Conservation (phyloP, 2,797 vertebrate genomes). For the Trichosurus vulpecula region DNA sequence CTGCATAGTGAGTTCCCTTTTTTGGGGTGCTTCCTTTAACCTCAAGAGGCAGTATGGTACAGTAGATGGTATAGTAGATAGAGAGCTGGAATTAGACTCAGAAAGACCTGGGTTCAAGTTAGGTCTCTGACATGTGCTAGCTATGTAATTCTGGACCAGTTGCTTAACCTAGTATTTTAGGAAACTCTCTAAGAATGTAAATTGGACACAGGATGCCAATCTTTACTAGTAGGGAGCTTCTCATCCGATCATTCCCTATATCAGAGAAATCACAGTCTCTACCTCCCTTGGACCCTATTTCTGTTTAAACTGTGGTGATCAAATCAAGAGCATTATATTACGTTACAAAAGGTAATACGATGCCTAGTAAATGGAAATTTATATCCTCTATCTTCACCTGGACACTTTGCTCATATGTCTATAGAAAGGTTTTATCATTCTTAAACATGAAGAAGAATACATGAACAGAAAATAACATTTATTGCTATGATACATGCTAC, state of each 20-base stretch:
- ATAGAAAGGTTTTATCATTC: slow-evolving; percentile 30
- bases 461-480: slow-evolving; percentile 80
- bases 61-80: neutral
- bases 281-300: neutral
- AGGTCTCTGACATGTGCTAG: neutral
- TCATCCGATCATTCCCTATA: neutral
- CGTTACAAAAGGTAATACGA: neutral
- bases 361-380: neutral
- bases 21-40: neutral
- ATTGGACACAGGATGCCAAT: neutral
- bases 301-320: neutral
- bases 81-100: neutral
- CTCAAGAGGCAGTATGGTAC: neutral
- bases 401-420: neutral
- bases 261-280: neutral
- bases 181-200: neutral
- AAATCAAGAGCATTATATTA: neutral
- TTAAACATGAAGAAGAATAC: slow-evolving; percentile 50
- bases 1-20: neutral
- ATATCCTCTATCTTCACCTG: neutral
- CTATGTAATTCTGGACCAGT: neutral
- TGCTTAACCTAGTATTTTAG: neutral
- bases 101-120: neutral
- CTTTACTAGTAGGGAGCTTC: neutral
- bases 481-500: slow-evolving; percentile 81